Evolutionary conservation across 2,888 invertebrate species (phyloP), one percentile per base, ranked within the genome.

Genomic region (Apotomis betuletana): DNA sequence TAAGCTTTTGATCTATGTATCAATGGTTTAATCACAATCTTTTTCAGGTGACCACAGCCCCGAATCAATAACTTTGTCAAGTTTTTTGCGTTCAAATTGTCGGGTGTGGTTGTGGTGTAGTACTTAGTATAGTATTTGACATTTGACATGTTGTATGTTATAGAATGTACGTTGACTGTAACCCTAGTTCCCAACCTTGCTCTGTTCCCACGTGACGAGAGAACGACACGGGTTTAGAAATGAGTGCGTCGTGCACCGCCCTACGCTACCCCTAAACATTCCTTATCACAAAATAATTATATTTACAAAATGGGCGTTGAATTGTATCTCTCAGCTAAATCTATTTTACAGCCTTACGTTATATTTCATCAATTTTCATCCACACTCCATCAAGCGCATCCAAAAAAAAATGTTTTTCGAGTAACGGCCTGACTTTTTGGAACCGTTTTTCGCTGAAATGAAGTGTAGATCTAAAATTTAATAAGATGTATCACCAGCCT

Each of bases 401-500:
- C 27, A 55, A 44, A 64, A 58, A 41, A 13, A 44, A 49, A 49
- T 9, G 55, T 61, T 65, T 65, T 6, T 41, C 15, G n/a, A n/a
- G 55, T 65, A 65, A 65, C 65, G 55, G 55, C 55, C 55, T 36
- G 44, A 65, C 55, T 36, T 27, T 41, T 12, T 57, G 27, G 27
- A 55, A 65, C 64, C 65, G 44, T 8, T 41, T 41, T 55, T 41
- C 27, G 46, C 54, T 41, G 3, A 49, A 38, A 58, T 59, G 68
- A 52, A 68, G 54, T 63, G 79, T 78, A 83, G 78, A 80, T 76
- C 78, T 77, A 77, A 78, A 81, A 86, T 84, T 87, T 85, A 81
- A 84, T 87, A 63, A 88, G 84, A 83, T 84, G 83, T 87, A 90
- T 91, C 91, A 91, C 90, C 91, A 91, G 90, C 90, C 91, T 91